phyloP scores from a whole-genome alignment of 2,113 vertebrate genomes.

The Ranitomeya variabilis region DNA sequence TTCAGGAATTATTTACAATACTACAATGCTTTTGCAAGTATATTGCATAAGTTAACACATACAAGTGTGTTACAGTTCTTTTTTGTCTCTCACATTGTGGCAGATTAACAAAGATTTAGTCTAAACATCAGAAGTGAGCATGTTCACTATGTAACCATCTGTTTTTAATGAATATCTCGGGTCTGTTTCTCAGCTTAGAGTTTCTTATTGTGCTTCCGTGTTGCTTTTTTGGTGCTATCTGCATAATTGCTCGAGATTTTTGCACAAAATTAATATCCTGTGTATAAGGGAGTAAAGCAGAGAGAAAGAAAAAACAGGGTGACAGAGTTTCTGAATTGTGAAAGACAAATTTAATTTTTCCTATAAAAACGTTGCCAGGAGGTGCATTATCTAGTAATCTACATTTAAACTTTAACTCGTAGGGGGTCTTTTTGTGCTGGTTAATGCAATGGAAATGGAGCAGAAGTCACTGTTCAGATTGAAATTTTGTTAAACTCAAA shows the following conservation, averaged over 20 bases:
- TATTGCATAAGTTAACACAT: conserved; percentile 58
- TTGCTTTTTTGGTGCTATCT: conserved; percentile 86
- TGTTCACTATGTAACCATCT: conserved; percentile 88
- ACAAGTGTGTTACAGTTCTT: conserved; percentile 57
- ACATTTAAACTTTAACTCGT: conserved; percentile 99
- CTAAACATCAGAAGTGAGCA: conserved; percentile 72
- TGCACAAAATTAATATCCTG: conserved; percentile 91
- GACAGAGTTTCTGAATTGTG: conserved; percentile 86
- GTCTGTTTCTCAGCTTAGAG: conserved; percentile 87
- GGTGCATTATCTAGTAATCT: conserved; percentile 97
- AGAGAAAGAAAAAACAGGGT: conserved; percentile 74
- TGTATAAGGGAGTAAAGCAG: conserved; percentile 78
- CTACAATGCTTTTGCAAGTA: conserved; percentile 66
- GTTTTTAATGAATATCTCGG: conserved; percentile 90
- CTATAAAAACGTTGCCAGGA: conserved; percentile 91
- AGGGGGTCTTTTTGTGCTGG: conserved; percentile 95
- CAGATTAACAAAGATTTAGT: conserved; percentile 71
- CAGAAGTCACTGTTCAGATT: conserved; percentile 97
- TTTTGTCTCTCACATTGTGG: conserved; percentile 65
- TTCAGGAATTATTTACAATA: conserved; percentile 59
- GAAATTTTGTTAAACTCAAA: conserved; percentile 89
- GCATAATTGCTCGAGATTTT: conserved; percentile 98
- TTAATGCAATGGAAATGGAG: conserved; percentile 95
- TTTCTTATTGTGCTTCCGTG: conserved; percentile 92
- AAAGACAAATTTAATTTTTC: conserved; percentile 84